A percentile compares a stretch with the other conserved stretches of the same genome.
phyloP scores from a whole-genome alignment of 2,888 invertebrate genomes.

The Drosophila anomelani region DNA sequence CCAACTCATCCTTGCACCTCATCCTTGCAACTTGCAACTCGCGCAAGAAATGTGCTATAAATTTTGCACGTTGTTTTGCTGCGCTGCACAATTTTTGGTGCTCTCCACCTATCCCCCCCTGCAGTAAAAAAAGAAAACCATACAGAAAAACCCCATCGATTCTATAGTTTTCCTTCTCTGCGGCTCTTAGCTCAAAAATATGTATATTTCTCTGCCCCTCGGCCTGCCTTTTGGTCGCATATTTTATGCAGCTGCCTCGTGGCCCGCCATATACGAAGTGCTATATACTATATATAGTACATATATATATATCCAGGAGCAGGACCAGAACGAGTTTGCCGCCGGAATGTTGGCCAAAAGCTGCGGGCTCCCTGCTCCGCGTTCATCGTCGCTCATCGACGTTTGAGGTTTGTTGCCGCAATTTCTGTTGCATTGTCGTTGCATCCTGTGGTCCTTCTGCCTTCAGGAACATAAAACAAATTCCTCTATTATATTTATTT shows the following conservation, averaged over 20 bases:
- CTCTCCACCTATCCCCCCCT: neutral
- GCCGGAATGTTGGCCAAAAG: slow-evolving; percentile 38
- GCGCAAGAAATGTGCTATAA: slow-evolving; percentile 66
- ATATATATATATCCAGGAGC: neutral
- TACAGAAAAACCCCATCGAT: slow-evolving; percentile 17
- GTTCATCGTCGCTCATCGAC: slow-evolving; percentile 20
- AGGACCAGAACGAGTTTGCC: slow-evolving; percentile 1
- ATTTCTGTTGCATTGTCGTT: slow-evolving; percentile 13
- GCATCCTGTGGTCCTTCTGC: slow-evolving; percentile 1
- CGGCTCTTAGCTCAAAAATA: slow-evolving; percentile 45
- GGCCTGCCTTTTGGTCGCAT: slow-evolving; percentile 55
- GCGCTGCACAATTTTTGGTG: slow-evolving; percentile 46
- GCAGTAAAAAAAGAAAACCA: neutral
- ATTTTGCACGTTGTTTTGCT: slow-evolving; percentile 71
- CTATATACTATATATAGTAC: neutral
- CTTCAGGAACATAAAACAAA: slow-evolving; percentile 11
- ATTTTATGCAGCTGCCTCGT: slow-evolving; percentile 59
- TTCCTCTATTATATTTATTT: slow-evolving; percentile 6
- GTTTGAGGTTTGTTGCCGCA: slow-evolving; percentile 16
- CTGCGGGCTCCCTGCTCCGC: slow-evolving; percentile 14
- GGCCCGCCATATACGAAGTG: slow-evolving; percentile 11
- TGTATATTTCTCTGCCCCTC: slow-evolving; percentile 34
- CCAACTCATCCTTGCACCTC: slow-evolving; percentile 21
- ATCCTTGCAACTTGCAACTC: slow-evolving; percentile 34
- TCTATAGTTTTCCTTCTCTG: slow-evolving; percentile 26